Evolutionary conservation across 2,888 invertebrate genomes (phyloP), one percentile per base, ranked within the genome.

Genomic region (Seira ritae): DNA sequence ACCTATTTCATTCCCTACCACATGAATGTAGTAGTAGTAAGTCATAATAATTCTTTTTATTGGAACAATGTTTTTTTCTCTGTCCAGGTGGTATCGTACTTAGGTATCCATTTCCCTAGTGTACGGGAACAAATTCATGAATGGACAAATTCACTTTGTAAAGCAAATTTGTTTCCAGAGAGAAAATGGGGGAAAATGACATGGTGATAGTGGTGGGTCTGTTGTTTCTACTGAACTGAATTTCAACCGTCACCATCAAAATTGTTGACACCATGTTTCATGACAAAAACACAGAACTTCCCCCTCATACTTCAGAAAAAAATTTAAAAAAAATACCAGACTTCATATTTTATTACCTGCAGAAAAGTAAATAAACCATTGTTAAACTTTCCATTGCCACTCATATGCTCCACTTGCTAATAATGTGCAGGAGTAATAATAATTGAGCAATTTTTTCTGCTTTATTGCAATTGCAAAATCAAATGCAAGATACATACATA

Each of bases 1-100:
- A n/a, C 17, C 50, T 15, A 23, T 65, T 10, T 6, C 60, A n/a
- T n/a, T n/a, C n/a, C 60, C 60, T 60, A 60, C 12, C 17, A n/a
- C n/a, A n/a, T n/a, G n/a, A n/a, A n/a, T n/a, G n/a, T n/a, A n/a
- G 42, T 15, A n/a, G 3, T 60, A 4, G n/a, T 60, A 62, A 62
- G n/a, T 62, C 15, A 2, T 20, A 62, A 4, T 62, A 19, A 62
- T 62, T 20, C 10, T 19, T 62, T 62, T 62, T 62, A 62, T 62
- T 69, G 69, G 37, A 46, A 69, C 24, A 69, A 69, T 17, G 69
- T 46, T 69, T 46, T 15, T 24, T 42, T 42, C 60, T 6, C 69
- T 19, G 37, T 69, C 69, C 69, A 69, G 69, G 69, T 69, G 69
- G 37, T 37, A n/a, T n/a, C n/a, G n/a, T n/a, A n/a, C n/a, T n/a